These are phyloP conservation scores for Hirtodrosophila confusa DNA, from an alignment of 2,888 invertebrate genomes.

Conservation along the genomic window DNA sequence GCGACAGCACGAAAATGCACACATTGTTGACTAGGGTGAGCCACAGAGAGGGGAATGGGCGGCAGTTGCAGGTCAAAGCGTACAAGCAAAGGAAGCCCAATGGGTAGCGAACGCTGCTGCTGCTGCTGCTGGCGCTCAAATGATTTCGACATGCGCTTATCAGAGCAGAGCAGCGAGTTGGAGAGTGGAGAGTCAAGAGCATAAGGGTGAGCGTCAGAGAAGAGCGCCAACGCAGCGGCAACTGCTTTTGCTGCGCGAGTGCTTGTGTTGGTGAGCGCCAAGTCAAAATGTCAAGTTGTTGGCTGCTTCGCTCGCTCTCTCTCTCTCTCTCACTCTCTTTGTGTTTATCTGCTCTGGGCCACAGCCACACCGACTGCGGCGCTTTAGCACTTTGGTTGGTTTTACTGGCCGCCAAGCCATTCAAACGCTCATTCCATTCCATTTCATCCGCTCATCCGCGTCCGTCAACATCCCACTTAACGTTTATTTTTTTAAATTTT, in stretches of 20 bases:
- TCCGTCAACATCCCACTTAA: slow-evolving; percentile 80
- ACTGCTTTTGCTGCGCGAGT: slow-evolving; percentile 16
- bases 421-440: slow-evolving; percentile 75
- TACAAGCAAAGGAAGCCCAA: slow-evolving; percentile 55
- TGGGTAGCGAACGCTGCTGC: slow-evolving; percentile 43
- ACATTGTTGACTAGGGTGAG: slow-evolving; percentile 7
- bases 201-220: slow-evolving; percentile 34
- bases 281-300: slow-evolving; percentile 68
- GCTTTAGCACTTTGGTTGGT: slow-evolving; percentile 56
- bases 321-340: slow-evolving; percentile 26
- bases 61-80: slow-evolving; percentile 50
- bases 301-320: slow-evolving; percentile 19
- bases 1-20: slow-evolving; percentile 58
- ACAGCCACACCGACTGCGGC: slow-evolving; percentile 50
- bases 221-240: slow-evolving; percentile 69
- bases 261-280: slow-evolving; percentile 41
- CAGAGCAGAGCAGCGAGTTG: slow-evolving; percentile 34
- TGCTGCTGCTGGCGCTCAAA: slow-evolving; percentile 22
- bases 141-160: slow-evolving; percentile 62
- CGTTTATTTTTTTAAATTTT: slow-evolving; percentile 33
- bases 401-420: slow-evolving; percentile 62
- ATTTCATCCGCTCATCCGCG: slow-evolving; percentile 81
- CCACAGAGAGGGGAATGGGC: not conserved
- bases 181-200: slow-evolving; percentile 40
- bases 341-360: slow-evolving; percentile 45